Percentiles rank a stretch among this genome's conserved stretches.
phyloP scores from a whole-genome alignment of 2,888 invertebrate species.

The Tenthredo livida region DNA sequence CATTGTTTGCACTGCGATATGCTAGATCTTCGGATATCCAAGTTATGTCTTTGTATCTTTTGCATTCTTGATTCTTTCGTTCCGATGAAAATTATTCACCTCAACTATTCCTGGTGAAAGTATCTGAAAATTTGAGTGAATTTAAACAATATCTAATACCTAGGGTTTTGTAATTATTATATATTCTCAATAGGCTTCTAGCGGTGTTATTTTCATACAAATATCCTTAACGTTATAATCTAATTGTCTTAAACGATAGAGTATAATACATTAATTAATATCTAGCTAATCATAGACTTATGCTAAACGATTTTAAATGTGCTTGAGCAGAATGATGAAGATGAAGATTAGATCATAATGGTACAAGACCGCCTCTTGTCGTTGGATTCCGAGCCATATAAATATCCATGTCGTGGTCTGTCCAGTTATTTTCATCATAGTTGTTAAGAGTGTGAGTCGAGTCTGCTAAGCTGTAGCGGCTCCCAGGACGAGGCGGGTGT shows the following conservation, averaged over 20 bases:
- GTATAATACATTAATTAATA: slow-evolving; percentile 48
- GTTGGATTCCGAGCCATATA: slow-evolving; percentile 96
- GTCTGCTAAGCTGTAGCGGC: slow-evolving; percentile 89
- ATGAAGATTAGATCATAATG: slow-evolving; percentile 80
- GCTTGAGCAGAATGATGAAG: slow-evolving; percentile 47
- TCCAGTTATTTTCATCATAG: slow-evolving; percentile 96
- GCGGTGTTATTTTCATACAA: slow-evolving; percentile 31
- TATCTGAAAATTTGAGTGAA: background rate
- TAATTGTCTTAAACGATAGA: slow-evolving; percentile 16
- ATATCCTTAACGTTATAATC: slow-evolving; percentile 12
- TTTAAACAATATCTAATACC: background rate
- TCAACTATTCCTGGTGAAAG: background rate
- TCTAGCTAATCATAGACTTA: slow-evolving; percentile 37
- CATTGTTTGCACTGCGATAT: background rate
- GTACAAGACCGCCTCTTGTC: slow-evolving; percentile 90
- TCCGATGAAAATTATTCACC: background rate
- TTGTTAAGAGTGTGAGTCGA: slow-evolving; percentile 90
- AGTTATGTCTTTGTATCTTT: background rate
- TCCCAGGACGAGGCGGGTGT: slow-evolving; percentile 84
- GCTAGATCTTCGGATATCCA: background rate
- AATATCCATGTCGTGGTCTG: slow-evolving; percentile 97
- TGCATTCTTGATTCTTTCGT: background rate
- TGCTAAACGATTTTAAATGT: slow-evolving; percentile 42
- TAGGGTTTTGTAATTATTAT: slow-evolving; percentile 10
- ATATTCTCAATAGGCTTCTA: slow-evolving; percentile 19